Base-by-base conservation (phyloP, 2,113 vertebrate genomes). In the Polyodon spathula region DNA sequence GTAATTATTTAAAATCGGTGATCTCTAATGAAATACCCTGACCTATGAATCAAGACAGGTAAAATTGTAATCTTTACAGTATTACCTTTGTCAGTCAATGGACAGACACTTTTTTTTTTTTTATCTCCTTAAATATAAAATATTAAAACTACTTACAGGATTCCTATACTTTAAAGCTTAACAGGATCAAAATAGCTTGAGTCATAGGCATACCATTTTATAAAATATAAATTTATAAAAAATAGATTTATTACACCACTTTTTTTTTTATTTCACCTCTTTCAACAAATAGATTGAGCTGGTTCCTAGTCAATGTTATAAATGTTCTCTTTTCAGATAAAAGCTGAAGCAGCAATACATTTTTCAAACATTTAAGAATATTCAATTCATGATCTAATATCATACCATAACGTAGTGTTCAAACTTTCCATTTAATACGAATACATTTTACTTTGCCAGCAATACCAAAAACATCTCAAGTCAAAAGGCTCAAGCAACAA, bases 91-190 rank as follows among this genome's bases (percentile, higher is more conserved):
- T 70, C 77, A 48, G 59, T 62, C 58, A 61, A 62, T 61, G 53
- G 7, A 59, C 63, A 67, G 62, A 68, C 71, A 65, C 71, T 71
- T 70, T 61, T 65, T 44, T 61, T 65, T 44, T n/a, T 46, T 46
- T 46, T 46, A 46, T 5, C 8, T 55, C 59, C 64, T 71, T 71
- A 37, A 50, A 50, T 10, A 80, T 73, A 69, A 70, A 71, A 73
- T 70, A 60, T 76, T 88, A 76, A 88, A 86, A 85, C 27, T 88
- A 88, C 86, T 86, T 75, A 86, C 85, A 82, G 67, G 64, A 46
- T 68, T 71, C 78, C 81, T 81, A 71, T 64, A 43, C 63, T 68
- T 71, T 66, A 46, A 76, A 71, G 76, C 78, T 71, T 73, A 66
- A 62, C 69, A 27, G 70, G 69, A 59, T 67, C 68, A 64, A 40